Evolutionary conservation across 2,888 invertebrate genomes (phyloP), one percentile per base, ranked within the genome.

Genomic region (Crioceris asparagi): DNA sequence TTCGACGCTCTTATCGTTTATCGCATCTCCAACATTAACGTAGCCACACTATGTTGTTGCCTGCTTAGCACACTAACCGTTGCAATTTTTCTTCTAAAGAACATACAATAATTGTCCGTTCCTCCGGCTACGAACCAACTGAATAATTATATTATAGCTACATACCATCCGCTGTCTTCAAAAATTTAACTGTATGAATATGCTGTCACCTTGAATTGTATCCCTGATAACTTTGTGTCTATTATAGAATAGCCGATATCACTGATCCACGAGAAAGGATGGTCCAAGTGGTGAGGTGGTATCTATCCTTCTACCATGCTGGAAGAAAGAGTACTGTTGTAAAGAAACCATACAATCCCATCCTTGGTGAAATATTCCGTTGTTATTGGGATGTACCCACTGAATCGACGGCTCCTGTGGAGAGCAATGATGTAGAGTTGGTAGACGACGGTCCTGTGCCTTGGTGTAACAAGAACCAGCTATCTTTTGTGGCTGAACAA

Each of bases 261-360:
- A 75, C 79, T 30, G 83, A 83, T 25, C 84, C 94, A 1, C 73
- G 74, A 45, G 93, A 94, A 41, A 74, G 96, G 39, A 93, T 97
- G 80, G 77, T 96, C 16, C 92, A 92, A 66, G 85, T 92, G 19
- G 82, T 94, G 2, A 76, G 84, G 49, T 99, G 97, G 94, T 99
- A 98, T 69, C 67, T 99, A 53, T 93, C 93, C 52, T 93, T 97
- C 39, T 99, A 93, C 70, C 97, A 98, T 69, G 98, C 98, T 2
- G 97, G 97, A 1, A 77, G 98, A 46, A 94, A 93, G 65, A 91
- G 91, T 45, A 80, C 90, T 26, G 93, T 98, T 15, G 96, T 97
- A 45, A 97, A 96, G 69, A 98, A 98, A 62, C 97, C 97, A 0
- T 98, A 97, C 69, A 98, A 98, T 71, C 97, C 98, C 3, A 86